phyloP scores from a whole-genome alignment of 2,888 invertebrate species.

The Steromphala cineraria region DNA sequence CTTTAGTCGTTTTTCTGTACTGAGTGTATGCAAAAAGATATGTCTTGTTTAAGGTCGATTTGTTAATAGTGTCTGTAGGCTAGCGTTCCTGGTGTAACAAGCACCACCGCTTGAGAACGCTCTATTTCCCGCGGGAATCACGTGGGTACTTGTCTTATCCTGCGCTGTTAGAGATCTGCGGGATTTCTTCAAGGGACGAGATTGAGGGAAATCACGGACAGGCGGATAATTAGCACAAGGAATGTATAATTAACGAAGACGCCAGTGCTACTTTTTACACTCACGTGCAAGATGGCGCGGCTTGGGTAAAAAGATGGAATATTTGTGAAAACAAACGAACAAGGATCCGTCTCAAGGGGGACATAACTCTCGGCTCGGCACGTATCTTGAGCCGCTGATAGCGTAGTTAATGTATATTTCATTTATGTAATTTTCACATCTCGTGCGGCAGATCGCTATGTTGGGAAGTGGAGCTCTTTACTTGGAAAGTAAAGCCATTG shows the following conservation, averaged over 20 bases:
- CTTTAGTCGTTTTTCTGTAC: too few relatives aligned
- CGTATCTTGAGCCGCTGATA: neutral
- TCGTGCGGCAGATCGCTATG: neutral
- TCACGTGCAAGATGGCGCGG: neutral
- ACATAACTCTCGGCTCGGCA: neutral
- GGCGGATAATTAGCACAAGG: neutral
- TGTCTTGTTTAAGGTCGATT: too few relatives aligned
- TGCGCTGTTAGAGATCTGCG: too few relatives aligned
- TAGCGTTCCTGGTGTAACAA: too few relatives aligned
- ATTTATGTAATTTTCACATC: neutral
- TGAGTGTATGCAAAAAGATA: too few relatives aligned
- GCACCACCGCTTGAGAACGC: too few relatives aligned
- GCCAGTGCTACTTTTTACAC: neutral
- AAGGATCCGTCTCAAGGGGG: neutral
- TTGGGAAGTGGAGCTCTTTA: neutral
- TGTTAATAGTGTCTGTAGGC: too few relatives aligned
- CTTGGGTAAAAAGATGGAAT: neutral
- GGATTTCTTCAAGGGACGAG: neutral
- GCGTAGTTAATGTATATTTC: neutral
- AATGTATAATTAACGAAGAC: neutral
- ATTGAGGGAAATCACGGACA: neutral
- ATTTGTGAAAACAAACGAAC: constrained; percentile 8
- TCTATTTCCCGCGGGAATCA: too few relatives aligned
- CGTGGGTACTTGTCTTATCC: too few relatives aligned
- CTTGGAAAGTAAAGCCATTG: neutral